phyloP scores from a whole-genome alignment of 1,140 invertebrate genomes.

The Aphaenogaster ashmeadi region DNA sequence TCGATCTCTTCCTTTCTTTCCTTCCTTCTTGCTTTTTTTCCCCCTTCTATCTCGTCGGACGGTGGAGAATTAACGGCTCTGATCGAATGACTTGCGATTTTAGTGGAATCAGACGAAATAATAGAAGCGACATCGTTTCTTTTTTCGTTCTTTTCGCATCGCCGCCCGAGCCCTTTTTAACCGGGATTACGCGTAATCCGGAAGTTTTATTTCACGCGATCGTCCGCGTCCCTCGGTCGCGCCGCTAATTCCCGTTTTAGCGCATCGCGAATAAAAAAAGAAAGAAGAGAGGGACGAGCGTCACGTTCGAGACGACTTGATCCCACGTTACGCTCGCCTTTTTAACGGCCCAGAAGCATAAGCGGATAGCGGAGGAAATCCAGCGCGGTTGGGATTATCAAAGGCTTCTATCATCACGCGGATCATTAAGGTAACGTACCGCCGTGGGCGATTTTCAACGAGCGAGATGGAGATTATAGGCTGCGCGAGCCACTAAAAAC shows the following conservation, averaged over 20 bases:
- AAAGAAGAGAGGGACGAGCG: background rate
- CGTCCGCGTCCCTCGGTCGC: background rate
- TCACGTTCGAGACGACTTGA: slow-evolving; percentile 19
- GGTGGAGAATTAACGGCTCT: slow-evolving; percentile 22
- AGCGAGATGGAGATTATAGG: slow-evolving; percentile 61
- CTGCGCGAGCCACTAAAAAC: slow-evolving; percentile 52
- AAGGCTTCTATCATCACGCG: slow-evolving; percentile 55
- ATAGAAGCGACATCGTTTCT: background rate
- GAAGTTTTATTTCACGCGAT: slow-evolving; percentile 24
- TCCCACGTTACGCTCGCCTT: slow-evolving; percentile 37
- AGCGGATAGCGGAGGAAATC: slow-evolving; percentile 41
- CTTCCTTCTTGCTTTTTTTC: background rate
- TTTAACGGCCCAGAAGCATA: slow-evolving; percentile 9
- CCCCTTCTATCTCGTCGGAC: background rate
- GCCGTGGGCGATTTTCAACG: slow-evolving; percentile 62
- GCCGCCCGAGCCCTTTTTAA: background rate
- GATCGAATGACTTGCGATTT: slow-evolving; percentile 25
- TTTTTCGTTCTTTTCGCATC: background rate
- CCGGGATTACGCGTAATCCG: slow-evolving; percentile 21
- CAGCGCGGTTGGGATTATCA: slow-evolving; percentile 62
- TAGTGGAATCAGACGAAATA: slow-evolving; percentile 14
- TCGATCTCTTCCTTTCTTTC: background rate
- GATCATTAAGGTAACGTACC: slow-evolving; percentile 62
- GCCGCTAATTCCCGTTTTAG: slow-evolving; percentile 1
- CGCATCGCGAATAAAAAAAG: slow-evolving; percentile 2